Evolutionary conservation across 2,797 vertebrate genomes (phyloP), one percentile per base, ranked within the genome.

Genomic region (Dromococcyx pavoninus): DNA sequence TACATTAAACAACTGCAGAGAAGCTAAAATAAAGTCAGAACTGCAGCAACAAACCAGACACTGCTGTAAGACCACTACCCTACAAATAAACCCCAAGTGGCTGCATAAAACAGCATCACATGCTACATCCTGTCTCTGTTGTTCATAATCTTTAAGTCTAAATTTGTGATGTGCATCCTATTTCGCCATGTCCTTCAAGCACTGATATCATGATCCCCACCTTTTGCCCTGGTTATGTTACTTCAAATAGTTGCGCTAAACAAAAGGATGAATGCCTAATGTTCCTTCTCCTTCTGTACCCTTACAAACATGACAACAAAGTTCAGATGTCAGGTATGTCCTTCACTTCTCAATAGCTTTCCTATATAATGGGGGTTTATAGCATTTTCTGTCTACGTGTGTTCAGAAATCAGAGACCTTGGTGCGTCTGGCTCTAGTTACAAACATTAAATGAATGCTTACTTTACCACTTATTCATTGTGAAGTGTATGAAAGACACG

Each of bases 111-210:
- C 3, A 4, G 67, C 15, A 5, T 21, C 58, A 85, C 33, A 17
- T 30, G 30, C 41, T 69, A 60, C 8, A 24, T 17, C 24, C 21
- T 71, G 0, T 4, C 53, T 43, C 48, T 10, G 0, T 1, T 48
- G 41, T 21, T 32, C 23, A 72, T 3, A 8, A 48, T 8, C 60
- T 51, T 58, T 32, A 32, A 41, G 41, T 1, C 5, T 7, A 41
- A 48, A 88, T 32, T 28, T 30, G 23, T 4, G 3, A 86, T 3
- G 9, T 13, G 23, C 30, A 76, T 61, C 10, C 11, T 51, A 17
- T 48, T 66, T 56, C 71, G 61, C 1, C 0, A 2, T 83, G 67
- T 51, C 39, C 75, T 90, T 57, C 35, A 57, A 66, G 37, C 27
- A 60, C 1, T 32, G n/a, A 14, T 41, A 41, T 41, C 39, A 41